Evolutionary conservation across 2,797 vertebrate genomes (phyloP).

Genomic region (Acipenser transmontanus): DNA sequence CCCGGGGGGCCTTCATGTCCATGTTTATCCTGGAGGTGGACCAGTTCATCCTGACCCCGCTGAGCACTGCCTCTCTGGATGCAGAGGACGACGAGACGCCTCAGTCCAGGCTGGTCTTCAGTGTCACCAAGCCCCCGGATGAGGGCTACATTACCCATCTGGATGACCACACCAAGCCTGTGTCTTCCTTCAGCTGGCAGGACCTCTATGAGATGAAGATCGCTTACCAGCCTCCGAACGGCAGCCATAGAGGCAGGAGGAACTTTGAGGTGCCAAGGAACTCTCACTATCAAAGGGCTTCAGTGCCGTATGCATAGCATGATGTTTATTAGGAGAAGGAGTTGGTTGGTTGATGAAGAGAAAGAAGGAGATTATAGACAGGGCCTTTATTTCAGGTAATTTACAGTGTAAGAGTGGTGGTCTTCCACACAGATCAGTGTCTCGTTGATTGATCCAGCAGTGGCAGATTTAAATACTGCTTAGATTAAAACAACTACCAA

Average conservation of each 20-base stretch:
- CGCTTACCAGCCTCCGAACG: slow-evolving; percentile 68
- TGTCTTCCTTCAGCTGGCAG: slow-evolving; percentile 54
- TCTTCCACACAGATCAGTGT: too few species aligned
- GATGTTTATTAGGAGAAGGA: too few species aligned
- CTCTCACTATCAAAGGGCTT: too few species aligned
- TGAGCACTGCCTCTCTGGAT: slow-evolving; percentile 50
- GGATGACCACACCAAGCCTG: slow-evolving; percentile 51
- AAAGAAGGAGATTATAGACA: too few species aligned
- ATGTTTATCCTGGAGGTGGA: slow-evolving; percentile 63
- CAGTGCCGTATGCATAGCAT: too few species aligned
- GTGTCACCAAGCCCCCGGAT: slow-evolving; percentile 33
- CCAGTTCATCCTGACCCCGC: slow-evolving; percentile 61
- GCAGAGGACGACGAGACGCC: slow-evolving; percentile 54
- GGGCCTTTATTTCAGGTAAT: too few species aligned
- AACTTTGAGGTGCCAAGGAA: slow-evolving; percentile 57
- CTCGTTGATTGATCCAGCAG: too few species aligned
- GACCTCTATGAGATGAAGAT: slow-evolving; percentile 65
- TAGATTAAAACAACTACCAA: too few species aligned
- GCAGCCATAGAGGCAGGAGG: slow-evolving; percentile 52
- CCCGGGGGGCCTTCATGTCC: slow-evolving; percentile 52
- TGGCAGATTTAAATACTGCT: too few species aligned
- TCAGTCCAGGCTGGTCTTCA: slow-evolving; percentile 47
- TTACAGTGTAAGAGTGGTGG: too few species aligned
- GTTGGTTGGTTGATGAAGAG: too few species aligned
- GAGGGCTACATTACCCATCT: slow-evolving; percentile 55